These are phyloP conservation scores for Atta colombica DNA, from an alignment of 1,140 invertebrate genomes.

Conservation along the genomic window DNA sequence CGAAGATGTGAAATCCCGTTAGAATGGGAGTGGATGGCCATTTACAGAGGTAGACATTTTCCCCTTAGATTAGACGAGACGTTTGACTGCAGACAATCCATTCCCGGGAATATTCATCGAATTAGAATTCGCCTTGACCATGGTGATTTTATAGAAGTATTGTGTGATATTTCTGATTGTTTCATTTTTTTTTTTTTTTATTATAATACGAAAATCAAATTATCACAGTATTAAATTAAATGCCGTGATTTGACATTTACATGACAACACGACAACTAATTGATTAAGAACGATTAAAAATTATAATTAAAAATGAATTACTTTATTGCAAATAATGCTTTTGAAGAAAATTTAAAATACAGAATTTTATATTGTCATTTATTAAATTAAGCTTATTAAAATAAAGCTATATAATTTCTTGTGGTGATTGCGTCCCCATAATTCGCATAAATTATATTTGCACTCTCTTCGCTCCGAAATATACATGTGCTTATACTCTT, in stretches of 20 bases:
- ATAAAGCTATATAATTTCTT: no score
- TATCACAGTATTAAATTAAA: no score
- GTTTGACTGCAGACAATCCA: constrained; percentile 71
- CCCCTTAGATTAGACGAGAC: constrained; percentile 67
- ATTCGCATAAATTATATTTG: no score
- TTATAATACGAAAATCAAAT: neutral
- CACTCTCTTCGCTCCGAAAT: no score
- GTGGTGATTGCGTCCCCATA: no score
- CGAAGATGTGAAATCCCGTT: constrained; percentile 71
- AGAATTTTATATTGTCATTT: neutral
- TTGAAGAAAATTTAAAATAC: neutral
- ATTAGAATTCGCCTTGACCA: constrained; percentile 61
- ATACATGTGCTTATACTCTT: no score
- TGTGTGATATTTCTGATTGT: neutral
- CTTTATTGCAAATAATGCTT: neutral
- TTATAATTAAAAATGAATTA: neutral
- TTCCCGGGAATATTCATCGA: constrained; percentile 51
- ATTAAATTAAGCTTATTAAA: neutral
- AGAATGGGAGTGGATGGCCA: constrained; percentile 57
- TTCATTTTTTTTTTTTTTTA: neutral
- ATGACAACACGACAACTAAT: no score
- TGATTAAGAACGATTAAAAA: no score
- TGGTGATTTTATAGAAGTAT: neutral
- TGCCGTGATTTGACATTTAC: no score
- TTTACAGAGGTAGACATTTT: constrained; percentile 66